Evolutionary conservation across 2,113 vertebrate species (phyloP).

Genomic region (Carassius carassius): DNA sequence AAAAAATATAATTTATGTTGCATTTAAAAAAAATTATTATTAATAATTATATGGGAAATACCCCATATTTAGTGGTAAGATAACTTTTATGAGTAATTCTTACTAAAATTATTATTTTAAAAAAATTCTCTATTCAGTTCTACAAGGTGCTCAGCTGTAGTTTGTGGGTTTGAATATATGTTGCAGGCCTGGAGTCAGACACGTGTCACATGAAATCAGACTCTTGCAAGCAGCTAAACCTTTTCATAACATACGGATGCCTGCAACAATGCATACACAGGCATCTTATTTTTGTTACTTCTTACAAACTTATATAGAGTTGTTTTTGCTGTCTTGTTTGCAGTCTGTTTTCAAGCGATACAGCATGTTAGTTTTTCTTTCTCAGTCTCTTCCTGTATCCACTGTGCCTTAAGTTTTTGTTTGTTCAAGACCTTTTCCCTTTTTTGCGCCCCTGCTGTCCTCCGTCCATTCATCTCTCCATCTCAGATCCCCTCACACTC

Average conservation of each 20-base stretch:
- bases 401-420: slow-evolving; percentile 25
- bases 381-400: slow-evolving; percentile 5
- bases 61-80: not conserved
- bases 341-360: slow-evolving; percentile 23
- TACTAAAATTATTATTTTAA: too few species aligned
- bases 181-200: not conserved
- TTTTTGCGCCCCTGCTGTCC: not conserved
- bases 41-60: not conserved
- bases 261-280: not conserved
- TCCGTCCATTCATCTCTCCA: slow-evolving; percentile 18
- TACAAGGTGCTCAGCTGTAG: not conserved
- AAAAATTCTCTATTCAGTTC: not conserved
- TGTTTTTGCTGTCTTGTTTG: slow-evolving; percentile 30
- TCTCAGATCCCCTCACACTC: slow-evolving; percentile 54
- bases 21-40: not conserved
- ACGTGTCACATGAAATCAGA: not conserved
- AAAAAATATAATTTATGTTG: not conserved
- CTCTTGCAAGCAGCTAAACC: too few species aligned
- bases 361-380: slow-evolving; percentile 36
- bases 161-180: not conserved
- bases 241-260: not conserved
- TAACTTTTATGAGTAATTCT: not conserved
- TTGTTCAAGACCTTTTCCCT: slow-evolving; percentile 30
- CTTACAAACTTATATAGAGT: not conserved
- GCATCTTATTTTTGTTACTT: not conserved